A percentile compares a stretch with the other conserved stretches of the same genome.
Evolutionary conservation across 2,797 vertebrate species (phyloP).

Genomic region (Enoplosus armatus): DNA sequence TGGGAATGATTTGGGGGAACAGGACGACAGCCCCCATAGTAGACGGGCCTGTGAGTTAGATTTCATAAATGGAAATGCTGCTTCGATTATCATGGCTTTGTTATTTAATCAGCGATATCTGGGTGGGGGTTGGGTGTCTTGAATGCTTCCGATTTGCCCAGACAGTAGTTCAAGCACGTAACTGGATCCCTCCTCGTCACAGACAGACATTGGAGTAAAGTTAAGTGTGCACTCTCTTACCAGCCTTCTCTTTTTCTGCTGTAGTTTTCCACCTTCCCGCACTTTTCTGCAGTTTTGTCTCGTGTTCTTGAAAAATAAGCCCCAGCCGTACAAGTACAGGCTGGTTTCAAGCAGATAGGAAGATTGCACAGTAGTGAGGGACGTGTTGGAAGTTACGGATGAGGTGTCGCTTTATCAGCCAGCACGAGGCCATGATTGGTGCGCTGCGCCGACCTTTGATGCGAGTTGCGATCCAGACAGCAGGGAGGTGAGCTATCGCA

Average conservation of each 20-base stretch:
- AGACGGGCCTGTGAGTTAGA: conserved; percentile 59
- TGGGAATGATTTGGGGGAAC: conserved; percentile 70
- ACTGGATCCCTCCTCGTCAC: conserved; percentile 46
- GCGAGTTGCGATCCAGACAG: conserved; percentile 55
- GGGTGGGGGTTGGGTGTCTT: conserved; percentile 53
- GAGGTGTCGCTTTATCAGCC: conserved; percentile 65
- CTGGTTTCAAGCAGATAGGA: conserved; percentile 40
- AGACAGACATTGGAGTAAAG: conserved; percentile 29
- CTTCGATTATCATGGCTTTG: conserved; percentile 68
- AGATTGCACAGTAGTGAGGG: conserved; percentile 43
- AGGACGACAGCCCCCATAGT: conserved; percentile 34
- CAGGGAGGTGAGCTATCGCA: conserved; percentile 37
- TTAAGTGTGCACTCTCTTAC: conserved; percentile 18
- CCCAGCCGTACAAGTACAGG: conserved; percentile 22
- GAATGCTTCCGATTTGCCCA: conserved; percentile 67
- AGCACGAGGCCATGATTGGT: conserved; percentile 23
- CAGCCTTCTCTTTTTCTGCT: conserved; percentile 2
- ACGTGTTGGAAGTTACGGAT: conserved; percentile 57
- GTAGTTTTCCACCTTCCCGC: conserved; percentile 29
- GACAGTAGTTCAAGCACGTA: conserved; percentile 56
- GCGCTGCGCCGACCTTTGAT: conserved; percentile 52
- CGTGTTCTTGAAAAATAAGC: conserved; percentile 14
- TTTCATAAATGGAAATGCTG: conserved; percentile 70
- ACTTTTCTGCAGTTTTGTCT: conserved; percentile 24
- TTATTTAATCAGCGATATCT: conserved; percentile 78